Evolutionary conservation across 2,113 vertebrate genomes (phyloP).

Genomic region (Tenebrosternarchus preto): DNA sequence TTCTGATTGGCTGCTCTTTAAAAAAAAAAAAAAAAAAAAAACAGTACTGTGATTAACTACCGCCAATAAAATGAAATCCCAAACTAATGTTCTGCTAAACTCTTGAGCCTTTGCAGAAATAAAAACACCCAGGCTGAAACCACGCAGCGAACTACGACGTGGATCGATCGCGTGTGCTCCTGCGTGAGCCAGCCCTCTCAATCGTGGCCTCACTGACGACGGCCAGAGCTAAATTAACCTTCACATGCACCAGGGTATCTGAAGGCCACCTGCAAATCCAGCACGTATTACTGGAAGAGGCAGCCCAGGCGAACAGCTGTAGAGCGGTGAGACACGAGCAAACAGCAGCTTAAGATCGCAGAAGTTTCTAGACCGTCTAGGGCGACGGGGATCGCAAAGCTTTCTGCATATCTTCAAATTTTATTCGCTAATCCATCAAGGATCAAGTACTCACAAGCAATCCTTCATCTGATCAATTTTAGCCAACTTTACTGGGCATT

Average conservation of each 20-base stretch:
- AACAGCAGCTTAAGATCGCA: too few relatives aligned
- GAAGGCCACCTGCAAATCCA: background rate
- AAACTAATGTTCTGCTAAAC: too few relatives aligned
- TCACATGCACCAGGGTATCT: background rate
- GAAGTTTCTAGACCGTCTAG: too few relatives aligned
- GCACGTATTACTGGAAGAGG: background rate
- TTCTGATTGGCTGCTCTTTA: too few relatives aligned
- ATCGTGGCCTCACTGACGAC: background rate
- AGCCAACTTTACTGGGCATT: background rate
- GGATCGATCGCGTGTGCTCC: background rate
- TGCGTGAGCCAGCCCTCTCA: background rate
- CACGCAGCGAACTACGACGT: too few relatives aligned
- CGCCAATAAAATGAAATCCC: too few relatives aligned
- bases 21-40: too few relatives aligned
- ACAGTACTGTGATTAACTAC: too few relatives aligned
- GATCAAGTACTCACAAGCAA: background rate
- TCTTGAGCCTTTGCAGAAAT: too few relatives aligned
- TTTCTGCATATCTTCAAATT: background rate
- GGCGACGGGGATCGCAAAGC: too few relatives aligned
- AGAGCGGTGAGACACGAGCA: background rate
- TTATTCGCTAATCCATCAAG: background rate
- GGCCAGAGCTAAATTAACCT: background rate
- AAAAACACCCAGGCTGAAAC: too few relatives aligned
- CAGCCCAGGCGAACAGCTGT: background rate
- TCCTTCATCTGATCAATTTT: constrained; percentile 1